Evolutionary conservation across 2,113 vertebrate genomes (phyloP).

Genomic region (Plecturocebus donacophilus): DNA sequence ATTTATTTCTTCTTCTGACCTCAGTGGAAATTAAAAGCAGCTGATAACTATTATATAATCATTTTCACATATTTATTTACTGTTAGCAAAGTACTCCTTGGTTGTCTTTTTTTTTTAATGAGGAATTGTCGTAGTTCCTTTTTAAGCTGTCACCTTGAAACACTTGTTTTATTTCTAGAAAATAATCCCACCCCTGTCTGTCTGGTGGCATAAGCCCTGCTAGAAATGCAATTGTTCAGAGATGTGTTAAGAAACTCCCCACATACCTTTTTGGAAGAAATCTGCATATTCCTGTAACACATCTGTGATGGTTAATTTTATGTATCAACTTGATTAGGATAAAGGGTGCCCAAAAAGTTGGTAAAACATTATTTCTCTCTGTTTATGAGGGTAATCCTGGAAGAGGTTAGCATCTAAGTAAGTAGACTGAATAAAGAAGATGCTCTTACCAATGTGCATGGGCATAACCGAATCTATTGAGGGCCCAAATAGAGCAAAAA

Average conservation of each 20-base stretch:
- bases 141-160: conserved; percentile 29
- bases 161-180: conserved; percentile 16
- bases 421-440: too few species aligned
- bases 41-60: conserved; percentile 43
- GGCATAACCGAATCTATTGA: background rate
- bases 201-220: background rate
- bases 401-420: background rate
- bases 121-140: background rate
- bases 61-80: conserved; percentile 57
- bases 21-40: conserved; percentile 59
- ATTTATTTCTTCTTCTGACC: conserved; percentile 23
- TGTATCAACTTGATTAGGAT: background rate
- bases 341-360: background rate
- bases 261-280: background rate
- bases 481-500: background rate
- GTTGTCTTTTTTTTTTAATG: conserved; percentile 29
- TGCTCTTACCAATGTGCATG: background rate
- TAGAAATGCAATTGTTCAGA: background rate
- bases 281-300: background rate
- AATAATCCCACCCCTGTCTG: background rate
- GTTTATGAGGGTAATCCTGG: background rate
- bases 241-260: background rate
- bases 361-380: background rate
- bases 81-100: conserved; percentile 1
- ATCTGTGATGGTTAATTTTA: background rate